Evolutionary conservation across 1,140 invertebrate species (phyloP).

Genomic region (Platyscapa corneri): DNA sequence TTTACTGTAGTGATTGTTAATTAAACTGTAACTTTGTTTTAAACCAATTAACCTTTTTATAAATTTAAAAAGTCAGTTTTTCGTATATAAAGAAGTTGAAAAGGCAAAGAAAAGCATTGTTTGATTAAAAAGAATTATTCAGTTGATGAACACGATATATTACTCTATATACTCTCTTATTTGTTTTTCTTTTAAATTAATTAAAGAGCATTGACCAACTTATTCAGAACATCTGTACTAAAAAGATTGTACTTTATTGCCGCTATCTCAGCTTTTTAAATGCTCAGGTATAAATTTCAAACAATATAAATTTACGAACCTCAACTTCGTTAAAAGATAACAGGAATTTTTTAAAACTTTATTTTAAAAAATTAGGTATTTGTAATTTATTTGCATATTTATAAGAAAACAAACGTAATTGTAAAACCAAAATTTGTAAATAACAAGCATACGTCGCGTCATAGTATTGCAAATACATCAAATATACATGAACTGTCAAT

Average conservation of each 20-base stretch:
- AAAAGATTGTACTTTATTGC: neutral
- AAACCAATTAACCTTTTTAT: neutral
- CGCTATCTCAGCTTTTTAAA: neutral
- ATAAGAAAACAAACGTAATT: neutral
- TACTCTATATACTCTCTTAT: too few species aligned
- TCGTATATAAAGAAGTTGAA: neutral
- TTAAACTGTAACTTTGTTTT: neutral
- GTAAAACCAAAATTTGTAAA: neutral
- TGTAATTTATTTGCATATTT: neutral
- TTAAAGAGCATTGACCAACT: neutral
- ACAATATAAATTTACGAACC: neutral
- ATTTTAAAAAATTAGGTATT: too few species aligned
- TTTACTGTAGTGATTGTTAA: neutral
- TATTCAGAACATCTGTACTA: neutral
- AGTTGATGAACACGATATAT: neutral
- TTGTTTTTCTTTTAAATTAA: neutral
- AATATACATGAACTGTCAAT: too few species aligned
- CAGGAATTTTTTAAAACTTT: neutral
- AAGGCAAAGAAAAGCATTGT: conserved; percentile 16
- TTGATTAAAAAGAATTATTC: conserved; percentile 7
- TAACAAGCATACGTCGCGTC: too few species aligned
- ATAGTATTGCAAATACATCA: neutral
- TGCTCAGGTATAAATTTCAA: neutral
- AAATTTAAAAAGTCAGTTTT: neutral
- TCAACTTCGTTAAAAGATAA: neutral